A percentile compares a stretch with the other conserved stretches of the same genome.
Evolutionary conservation across 2,797 vertebrate genomes (phyloP).

Genomic region (Neostethus bicornis): DNA sequence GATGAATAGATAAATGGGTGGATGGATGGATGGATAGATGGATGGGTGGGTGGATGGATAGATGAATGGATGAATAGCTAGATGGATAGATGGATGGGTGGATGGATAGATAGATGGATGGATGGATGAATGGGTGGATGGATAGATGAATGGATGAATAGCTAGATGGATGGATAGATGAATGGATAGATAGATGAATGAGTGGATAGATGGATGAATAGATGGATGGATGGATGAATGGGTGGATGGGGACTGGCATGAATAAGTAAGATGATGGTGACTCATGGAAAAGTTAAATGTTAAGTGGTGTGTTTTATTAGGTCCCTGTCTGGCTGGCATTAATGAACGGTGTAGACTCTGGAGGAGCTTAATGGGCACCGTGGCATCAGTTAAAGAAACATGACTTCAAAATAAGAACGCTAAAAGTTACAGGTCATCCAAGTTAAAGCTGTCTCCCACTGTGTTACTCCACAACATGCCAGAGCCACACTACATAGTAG

Average conservation of each 20-base stretch:
- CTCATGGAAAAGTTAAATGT: constrained; percentile 60
- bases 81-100: too few species aligned
- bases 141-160: too few species aligned
- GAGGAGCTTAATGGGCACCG: neutral
- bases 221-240: too few species aligned
- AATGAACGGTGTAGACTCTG: constrained; percentile 6
- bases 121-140: too few species aligned
- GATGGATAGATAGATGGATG: too few species aligned
- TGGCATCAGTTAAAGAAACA: neutral
- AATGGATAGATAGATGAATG: too few species aligned
- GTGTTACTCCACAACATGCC: constrained; percentile 64
- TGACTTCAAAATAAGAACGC: constrained; percentile 6
- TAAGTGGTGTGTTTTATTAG: constrained; percentile 48
- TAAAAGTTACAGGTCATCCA: constrained; percentile 27
- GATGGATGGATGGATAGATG: too few species aligned
- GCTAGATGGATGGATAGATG: too few species aligned
- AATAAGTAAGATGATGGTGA: constrained; percentile 74
- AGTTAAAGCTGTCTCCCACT: constrained; percentile 30
- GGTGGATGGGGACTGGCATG: constrained; percentile 62
- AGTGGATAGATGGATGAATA: too few species aligned
- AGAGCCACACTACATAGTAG: constrained; percentile 65
- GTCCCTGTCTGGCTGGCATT: constrained; percentile 24
- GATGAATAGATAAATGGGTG: too few species aligned
- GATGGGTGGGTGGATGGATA: too few species aligned
- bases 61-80: too few species aligned